Base-by-base conservation (phyloP, 2,113 vertebrate species). In the Cervus canadensis region DNA sequence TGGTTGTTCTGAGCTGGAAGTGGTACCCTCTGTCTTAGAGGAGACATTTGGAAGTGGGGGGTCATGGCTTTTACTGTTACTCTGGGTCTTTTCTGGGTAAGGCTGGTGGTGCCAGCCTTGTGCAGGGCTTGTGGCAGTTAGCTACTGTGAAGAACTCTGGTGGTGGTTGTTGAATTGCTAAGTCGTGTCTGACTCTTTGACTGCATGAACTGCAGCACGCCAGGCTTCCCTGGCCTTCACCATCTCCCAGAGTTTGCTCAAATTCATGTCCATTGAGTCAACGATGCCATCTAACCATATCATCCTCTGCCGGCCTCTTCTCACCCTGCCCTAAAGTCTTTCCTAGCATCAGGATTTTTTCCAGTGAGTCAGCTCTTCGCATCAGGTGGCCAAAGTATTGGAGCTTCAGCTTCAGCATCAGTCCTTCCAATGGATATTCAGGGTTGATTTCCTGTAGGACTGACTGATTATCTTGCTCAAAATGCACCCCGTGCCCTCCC, bases 351-450 rank as follows among this genome's bases (percentile, higher is more conserved):
- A 76, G 40, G 23, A 40, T 43, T 40, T 76, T 76, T 43, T 76
- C 23, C 36, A 43, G 0, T 43, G 71, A 76, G 71, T 43, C 40
- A 76, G 71, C 28, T 43, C 12, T 76, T 76, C 1, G 1, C 40
- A 13, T 76, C 40, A 76, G 6, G 40, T 7, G 12, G 12, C 71
- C 40, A 76, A 15, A 76, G 23, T 76, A 26, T 26, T 76, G 40
- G 40, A 76, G 71, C 12, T 76, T 76, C 71, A 43, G 40, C 40
- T 43, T 76, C 71, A 76, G 40, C 71, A 26, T 76, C 23, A 14
- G 23, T 43, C 71, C 40, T 76, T 25, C 71, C 71, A 7, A 3
- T 43, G 71, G 2, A 26, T 43, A 40, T 40, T 40, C 67, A 43
- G 71, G 40, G 40, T 76, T 76, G 13, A 76, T 43, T 43, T 76